These are phyloP conservation scores for Leptinotarsa lineolata DNA, from an alignment of 1,140 invertebrate genomes.

Conservation along the genomic window DNA sequence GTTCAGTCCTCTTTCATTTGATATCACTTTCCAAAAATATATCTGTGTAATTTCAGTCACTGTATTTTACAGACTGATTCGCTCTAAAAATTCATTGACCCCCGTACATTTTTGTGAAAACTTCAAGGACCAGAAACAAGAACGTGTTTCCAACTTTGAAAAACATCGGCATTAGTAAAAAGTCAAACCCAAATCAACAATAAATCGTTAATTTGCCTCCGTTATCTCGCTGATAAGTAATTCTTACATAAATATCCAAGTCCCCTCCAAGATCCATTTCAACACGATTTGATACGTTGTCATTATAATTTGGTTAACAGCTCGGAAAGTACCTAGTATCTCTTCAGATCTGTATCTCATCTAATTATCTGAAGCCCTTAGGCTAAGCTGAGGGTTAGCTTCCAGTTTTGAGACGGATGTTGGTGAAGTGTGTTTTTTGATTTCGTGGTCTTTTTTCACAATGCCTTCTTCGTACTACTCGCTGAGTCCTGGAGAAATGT, in stretches of 20 bases:
- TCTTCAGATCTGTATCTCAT: background rate
- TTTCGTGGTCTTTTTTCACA: constrained; percentile 11
- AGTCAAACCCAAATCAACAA: background rate
- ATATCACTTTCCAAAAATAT: background rate
- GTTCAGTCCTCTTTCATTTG: too few relatives aligned
- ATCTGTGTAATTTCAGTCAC: background rate
- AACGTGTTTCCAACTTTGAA: background rate
- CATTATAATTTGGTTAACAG: background rate
- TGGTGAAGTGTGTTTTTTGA: background rate
- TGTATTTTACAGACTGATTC: background rate
- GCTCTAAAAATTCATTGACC: background rate
- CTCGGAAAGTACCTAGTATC: background rate
- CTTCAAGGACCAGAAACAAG: background rate
- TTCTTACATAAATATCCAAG: constrained; percentile 40
- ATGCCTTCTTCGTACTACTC: constrained; percentile 51
- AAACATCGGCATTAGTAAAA: background rate
- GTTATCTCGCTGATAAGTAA: constrained; percentile 39
- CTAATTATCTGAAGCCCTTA: background rate
- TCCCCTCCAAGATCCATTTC: constrained; percentile 23
- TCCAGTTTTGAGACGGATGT: background rate
- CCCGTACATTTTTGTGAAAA: background rate
- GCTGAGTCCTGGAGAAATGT: constrained; percentile 50
- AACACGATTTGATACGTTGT: constrained; percentile 17
- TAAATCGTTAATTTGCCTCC: constrained; percentile 14
- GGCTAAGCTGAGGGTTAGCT: background rate